Conservation (phyloP, 2,888 invertebrate genomes). For the Cephus runcator region DNA sequence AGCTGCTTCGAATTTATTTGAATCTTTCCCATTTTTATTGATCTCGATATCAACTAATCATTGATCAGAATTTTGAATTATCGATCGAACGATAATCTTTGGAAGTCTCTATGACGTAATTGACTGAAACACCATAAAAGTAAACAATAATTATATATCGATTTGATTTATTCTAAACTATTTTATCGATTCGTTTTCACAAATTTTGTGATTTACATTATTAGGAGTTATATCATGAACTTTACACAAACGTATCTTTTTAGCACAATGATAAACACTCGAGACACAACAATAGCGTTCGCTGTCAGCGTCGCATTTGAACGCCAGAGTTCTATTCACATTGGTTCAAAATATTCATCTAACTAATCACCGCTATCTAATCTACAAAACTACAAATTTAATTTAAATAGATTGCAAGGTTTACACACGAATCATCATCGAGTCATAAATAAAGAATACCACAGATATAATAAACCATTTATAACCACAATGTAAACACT, state of each 20-base stretch:
- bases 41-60: not conserved
- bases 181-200: not conserved
- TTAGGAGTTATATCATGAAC: not conserved
- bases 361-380: not conserved
- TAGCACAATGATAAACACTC: not conserved
- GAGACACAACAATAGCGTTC: not conserved
- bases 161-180: not conserved
- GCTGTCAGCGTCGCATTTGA: not conserved
- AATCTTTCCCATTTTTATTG: slow-evolving; percentile 55
- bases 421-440: not conserved
- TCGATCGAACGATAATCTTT: not conserved
- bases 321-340: not conserved
- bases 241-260: not conserved
- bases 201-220: not conserved
- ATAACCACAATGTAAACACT: not conserved
- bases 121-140: not conserved
- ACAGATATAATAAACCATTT: not conserved
- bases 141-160: not conserved
- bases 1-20: slow-evolving; percentile 77
- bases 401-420: not conserved
- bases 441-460: not conserved
- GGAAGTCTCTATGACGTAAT: not conserved
- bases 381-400: not conserved
- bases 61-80: not conserved
- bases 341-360: not conserved